A percentile compares a stretch with the other conserved stretches of the same genome.
Evolutionary conservation across 2,113 vertebrate species (phyloP).

Genomic region (Asarcornis scutulata): DNA sequence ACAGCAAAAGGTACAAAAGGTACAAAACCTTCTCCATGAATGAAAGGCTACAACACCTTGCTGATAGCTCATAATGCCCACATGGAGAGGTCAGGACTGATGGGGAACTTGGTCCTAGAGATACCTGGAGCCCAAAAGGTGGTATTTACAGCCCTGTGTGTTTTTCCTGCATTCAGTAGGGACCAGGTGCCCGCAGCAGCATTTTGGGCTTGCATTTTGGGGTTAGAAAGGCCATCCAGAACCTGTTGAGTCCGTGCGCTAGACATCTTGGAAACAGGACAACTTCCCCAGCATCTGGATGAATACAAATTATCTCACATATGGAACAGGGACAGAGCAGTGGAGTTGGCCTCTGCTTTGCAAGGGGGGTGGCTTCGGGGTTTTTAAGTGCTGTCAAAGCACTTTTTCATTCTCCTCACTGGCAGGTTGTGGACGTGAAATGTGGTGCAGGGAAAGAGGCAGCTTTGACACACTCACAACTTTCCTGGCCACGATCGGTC

Average conservation of each 20-base stretch:
- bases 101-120: background rate
- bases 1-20: too few species aligned
- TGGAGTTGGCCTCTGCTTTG: background rate
- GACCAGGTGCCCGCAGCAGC: background rate
- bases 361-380: fast-evolving
- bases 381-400: background rate
- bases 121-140: background rate
- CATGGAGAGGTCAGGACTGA: fast-evolving
- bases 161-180: background rate
- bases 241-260: background rate
- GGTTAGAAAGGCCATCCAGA: background rate
- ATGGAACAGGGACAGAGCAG: background rate
- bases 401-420: background rate
- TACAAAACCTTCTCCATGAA: background rate
- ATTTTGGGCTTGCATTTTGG: background rate
- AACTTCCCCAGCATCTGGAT: background rate
- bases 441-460: background rate
- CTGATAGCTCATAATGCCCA: background rate
- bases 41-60: background rate
- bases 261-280: background rate
- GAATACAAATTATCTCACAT: background rate
- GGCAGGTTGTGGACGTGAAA: background rate
- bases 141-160: background rate
- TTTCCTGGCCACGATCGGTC: background rate
- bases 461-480: background rate